Base-by-base conservation (phyloP, 2,888 invertebrate genomes). In the Hecatera dysodea region DNA sequence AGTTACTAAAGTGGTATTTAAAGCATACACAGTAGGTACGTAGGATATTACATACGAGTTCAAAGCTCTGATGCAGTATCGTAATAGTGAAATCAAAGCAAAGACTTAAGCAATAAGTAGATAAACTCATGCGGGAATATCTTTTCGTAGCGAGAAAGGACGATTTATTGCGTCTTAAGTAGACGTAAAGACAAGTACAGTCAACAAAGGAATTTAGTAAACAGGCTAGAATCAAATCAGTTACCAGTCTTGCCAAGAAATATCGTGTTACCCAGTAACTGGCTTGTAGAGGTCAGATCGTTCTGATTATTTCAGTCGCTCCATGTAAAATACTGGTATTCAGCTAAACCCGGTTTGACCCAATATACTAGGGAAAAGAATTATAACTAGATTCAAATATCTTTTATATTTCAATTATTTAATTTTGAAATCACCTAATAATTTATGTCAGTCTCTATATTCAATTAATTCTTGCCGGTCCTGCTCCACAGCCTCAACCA, bases 151-250 rank as follows among this genome's bases (percentile, higher is more conserved):
- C 56, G 56, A 66, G 73, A 71, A 67, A 76, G 71, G 72, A 77
- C 68, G 74, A 80, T 82, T 84, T 72, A 79, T 73, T 65, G 52
- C 36, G 36, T 50, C 81, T 72, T n/a, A n/a, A n/a, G n/a, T n/a
- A n/a, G n/a, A 64, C 74, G 66, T 78, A 80, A 36, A 33, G 24
- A 53, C 33, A 46, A 24, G 53, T 77, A 69, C 53, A 73, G 78
- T 78, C 33, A 19, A 60, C 48, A 42, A 48, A 55, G 8, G 17
- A 39, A 33, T 42, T 77, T 19, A 7, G 24, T 53, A n/a, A n/a
- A 29, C 29, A 29, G 29, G 9, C 29, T 53, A 29, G 11, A 29
- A 53, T 29, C 44, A 19, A 44, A 39, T 39, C 39, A 2, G 39
- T 15, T 15, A 39, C 7, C 33, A 39, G 39, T 39, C 39, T 39